Base-by-base conservation (phyloP, 2,888 invertebrate species). In the Apantesis nais region DNA sequence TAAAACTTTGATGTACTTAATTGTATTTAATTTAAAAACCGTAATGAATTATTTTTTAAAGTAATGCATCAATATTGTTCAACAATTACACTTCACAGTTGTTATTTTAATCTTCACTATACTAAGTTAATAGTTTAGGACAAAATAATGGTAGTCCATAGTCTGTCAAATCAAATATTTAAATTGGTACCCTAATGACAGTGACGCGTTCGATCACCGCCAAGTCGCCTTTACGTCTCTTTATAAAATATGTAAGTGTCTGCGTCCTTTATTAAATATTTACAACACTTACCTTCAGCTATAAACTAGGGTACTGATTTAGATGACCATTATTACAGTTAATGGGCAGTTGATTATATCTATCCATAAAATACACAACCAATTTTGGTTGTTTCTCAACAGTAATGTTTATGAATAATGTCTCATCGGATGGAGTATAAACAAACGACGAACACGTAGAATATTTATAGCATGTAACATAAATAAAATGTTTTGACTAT, bases 201-300 rank as follows among this genome's bases (percentile, higher is more conserved):
- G 31, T n/a, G 58, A 74, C 76, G 68, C 61, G 65, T 67, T 74
- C 68, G 67, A 66, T 80, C 74, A 77, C 80, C 76, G 79, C 78
- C 66, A 77, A 80, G 80, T 77, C 80, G 79, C 82, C 85, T 85
- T 83, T 83, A 81, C 81, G 81, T 81, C 83, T 78, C 79, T 78
- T 67, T 60, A 80, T 82, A 75, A 80, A 83, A 76, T 77, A 83
- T 79, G 74, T 78, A 84, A 78, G 72, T 77, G 73, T 76, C 76
- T 78, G 74, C 81, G 76, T 83, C 79, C 82, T 79, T 83, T 84
- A 83, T 90, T 87, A 88, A 90, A 86, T 89, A 89, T 90, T 89
- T 86, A 90, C 86, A 85, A 86, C 83, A 83, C 74, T 85, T 88
- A 87, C 86, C 86, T 88, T 80, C 74, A 76, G 73, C 79, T 76